Evolutionary conservation across 2,797 vertebrate genomes (phyloP).

Genomic region (Columba guinea): DNA sequence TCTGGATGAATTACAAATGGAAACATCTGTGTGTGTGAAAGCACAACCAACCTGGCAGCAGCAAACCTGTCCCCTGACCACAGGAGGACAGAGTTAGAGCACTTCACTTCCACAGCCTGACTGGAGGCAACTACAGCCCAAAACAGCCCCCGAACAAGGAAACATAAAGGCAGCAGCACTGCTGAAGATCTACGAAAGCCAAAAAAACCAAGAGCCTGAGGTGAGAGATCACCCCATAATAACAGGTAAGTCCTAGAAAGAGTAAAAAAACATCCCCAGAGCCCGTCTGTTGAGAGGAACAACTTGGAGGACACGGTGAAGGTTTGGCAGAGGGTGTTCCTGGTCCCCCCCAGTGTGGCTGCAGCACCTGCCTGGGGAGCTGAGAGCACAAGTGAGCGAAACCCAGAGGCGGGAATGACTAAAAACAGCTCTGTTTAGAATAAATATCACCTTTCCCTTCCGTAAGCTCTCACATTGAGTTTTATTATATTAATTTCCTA

Average conservation of each 20-base stretch:
- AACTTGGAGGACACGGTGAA: background rate
- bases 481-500: background rate
- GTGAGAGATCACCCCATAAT: background rate
- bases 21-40: background rate
- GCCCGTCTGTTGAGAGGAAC: background rate
- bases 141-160: background rate
- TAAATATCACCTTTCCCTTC: background rate
- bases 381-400: fast-evolving
- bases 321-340: background rate
- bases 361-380: background rate
- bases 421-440: background rate
- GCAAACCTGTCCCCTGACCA: background rate
- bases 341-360: background rate
- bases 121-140: background rate
- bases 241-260: background rate
- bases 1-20: background rate
- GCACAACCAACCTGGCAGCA: background rate
- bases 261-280: background rate
- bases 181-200: background rate
- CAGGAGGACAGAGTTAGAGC: background rate
- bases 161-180: background rate
- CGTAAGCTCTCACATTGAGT: background rate
- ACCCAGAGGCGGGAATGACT: background rate
- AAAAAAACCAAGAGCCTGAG: background rate
- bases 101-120: background rate